These are phyloP conservation scores for Platorchestia sp. DNA, from an alignment of 1,140 invertebrate genomes.

Conservation along the genomic window DNA sequence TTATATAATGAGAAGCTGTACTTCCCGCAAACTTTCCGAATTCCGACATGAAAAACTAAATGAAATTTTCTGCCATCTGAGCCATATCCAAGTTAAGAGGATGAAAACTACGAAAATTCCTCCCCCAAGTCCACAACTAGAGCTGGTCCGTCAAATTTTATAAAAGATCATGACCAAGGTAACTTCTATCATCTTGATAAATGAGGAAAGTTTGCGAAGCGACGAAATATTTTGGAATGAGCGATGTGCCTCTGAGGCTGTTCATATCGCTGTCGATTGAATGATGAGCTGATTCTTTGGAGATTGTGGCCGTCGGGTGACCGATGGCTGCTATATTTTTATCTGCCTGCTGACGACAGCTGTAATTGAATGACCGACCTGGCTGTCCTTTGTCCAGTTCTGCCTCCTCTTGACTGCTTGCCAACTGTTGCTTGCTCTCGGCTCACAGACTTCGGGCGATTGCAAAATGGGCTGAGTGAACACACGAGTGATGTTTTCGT, in stretches of 20 bases:
- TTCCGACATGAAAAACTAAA: neutral
- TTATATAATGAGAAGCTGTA: too few species aligned
- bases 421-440: neutral
- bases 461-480: too few species aligned
- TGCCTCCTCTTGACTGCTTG: neutral
- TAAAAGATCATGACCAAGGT: slow-evolving; percentile 29
- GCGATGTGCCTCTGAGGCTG: slow-evolving; percentile 1
- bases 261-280: slow-evolving; percentile 5
- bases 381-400: neutral
- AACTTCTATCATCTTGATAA: slow-evolving; percentile 36
- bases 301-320: neutral
- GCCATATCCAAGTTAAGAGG: neutral
- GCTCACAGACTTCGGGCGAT: too few species aligned
- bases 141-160: neutral
- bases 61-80: neutral
- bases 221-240: slow-evolving; percentile 5
- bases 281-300: neutral
- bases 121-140: neutral
- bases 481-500: too few species aligned
- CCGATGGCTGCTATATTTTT: neutral
- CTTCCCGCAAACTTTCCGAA: too few species aligned
- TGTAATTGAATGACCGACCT: neutral
- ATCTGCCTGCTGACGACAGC: neutral
- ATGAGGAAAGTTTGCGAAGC: neutral
- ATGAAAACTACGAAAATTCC: neutral